A percentile compares a stretch with the other conserved stretches of the same genome.
These are phyloP conservation scores for Bicyclus anynana DNA, from an alignment of 1,140 invertebrate species.

Conservation along the genomic window DNA sequence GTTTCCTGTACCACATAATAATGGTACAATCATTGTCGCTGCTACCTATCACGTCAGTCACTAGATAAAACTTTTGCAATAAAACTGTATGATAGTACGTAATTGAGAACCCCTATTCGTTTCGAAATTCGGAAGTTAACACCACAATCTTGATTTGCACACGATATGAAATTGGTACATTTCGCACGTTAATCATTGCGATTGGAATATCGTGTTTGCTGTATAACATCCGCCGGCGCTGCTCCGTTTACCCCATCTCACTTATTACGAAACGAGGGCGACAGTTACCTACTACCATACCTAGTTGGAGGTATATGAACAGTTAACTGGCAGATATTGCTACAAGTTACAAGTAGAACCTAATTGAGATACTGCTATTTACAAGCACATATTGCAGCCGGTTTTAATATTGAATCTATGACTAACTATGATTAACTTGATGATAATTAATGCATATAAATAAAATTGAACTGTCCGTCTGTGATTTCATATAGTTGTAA, in stretches of 20 bases:
- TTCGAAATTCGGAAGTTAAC: too few species aligned
- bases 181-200: conserved; percentile 4
- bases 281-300: neutral
- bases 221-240: conserved; percentile 15
- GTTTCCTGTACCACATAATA: too few species aligned
- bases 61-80: too few species aligned
- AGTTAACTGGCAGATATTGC: conserved; percentile 9
- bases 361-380: conserved; percentile 14
- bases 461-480: too few species aligned
- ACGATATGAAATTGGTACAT: neutral
- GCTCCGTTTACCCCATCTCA: conserved; percentile 11
- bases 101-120: too few species aligned
- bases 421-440: too few species aligned
- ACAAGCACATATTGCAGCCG: neutral
- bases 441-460: too few species aligned
- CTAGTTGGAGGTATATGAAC: neutral
- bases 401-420: too few species aligned
- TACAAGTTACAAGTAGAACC: conserved; percentile 15
- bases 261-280: conserved; percentile 26
- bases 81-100: too few species aligned
- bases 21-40: too few species aligned
- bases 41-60: too few species aligned
- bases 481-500: too few species aligned
- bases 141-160: neutral
- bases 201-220: conserved; percentile 28